Conservation (phyloP, 2,113 vertebrate genomes). For the Antechinus flavipes region DNA sequence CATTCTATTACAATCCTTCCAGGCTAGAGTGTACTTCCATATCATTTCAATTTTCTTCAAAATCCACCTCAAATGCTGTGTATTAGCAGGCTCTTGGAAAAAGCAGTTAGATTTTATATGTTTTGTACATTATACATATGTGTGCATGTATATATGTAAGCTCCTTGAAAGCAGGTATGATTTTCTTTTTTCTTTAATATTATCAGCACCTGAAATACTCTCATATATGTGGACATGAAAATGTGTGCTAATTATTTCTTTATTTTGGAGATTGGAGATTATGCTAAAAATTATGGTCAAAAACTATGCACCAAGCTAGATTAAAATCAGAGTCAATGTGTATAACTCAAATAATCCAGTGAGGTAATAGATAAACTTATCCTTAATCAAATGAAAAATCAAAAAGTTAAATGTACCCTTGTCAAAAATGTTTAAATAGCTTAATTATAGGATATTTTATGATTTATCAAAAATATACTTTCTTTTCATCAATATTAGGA, state of each 20-base stretch:
- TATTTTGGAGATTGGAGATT: not conserved
- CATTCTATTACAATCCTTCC: not conserved
- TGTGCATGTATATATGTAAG: not conserved
- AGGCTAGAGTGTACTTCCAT: not conserved
- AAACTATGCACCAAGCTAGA: not conserved
- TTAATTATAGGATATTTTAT: not conserved
- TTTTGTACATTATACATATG: not conserved
- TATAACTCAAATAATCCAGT: not conserved
- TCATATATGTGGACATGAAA: not conserved
- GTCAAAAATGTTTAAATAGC: conserved; percentile 3
- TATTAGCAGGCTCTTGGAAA: not conserved
- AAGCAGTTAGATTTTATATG: not conserved
- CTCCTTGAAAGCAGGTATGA: not conserved
- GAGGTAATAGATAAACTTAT: conserved; percentile 32
- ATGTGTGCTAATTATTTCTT: not conserved
- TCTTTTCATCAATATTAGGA: not conserved
- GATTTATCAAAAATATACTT: not conserved
- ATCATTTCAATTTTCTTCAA: not conserved
- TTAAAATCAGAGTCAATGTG: not conserved
- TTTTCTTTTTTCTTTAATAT: not conserved
- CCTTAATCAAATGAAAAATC: not conserved
- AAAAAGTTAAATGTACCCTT: not conserved
- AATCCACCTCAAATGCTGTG: not conserved
- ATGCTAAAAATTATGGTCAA: not conserved
- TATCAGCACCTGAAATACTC: not conserved